These are phyloP conservation scores for Lepidocyrtinus sp. DNA, from an alignment of 2,888 invertebrate genomes.

Conservation along the genomic window DNA sequence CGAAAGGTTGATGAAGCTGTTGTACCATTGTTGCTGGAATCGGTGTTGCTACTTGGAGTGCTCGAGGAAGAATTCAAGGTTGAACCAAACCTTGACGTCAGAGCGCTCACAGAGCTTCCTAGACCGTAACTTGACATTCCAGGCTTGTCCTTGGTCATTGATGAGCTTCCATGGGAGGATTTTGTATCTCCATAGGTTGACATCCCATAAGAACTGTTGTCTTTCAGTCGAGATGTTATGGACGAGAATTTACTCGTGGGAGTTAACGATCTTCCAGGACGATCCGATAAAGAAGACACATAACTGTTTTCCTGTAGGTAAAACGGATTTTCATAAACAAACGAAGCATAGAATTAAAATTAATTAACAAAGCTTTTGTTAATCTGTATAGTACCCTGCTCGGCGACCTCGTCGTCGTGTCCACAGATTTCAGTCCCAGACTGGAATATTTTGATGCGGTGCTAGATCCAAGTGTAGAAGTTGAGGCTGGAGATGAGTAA, in stretches of 20 bases:
- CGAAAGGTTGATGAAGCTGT: constrained; percentile 12
- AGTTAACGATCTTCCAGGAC: constrained; percentile 27
- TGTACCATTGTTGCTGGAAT: background rate
- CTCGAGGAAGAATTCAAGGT: background rate
- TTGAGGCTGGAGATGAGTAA: constrained; percentile 51
- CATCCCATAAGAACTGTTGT: constrained; percentile 21
- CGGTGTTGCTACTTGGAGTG: background rate
- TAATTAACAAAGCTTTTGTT: background rate
- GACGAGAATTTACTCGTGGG: constrained; percentile 53
- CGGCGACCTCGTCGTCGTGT: constrained; percentile 34
- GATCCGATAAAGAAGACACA: constrained; percentile 33
- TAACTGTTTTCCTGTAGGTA: constrained; percentile 62
- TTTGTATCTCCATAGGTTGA: constrained; percentile 40
- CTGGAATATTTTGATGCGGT: constrained; percentile 45
- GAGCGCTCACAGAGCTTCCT: constrained; percentile 25
- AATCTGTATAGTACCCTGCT: constrained; percentile 48
- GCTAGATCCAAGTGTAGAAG: constrained; percentile 46
- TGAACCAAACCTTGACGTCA: constrained; percentile 50
- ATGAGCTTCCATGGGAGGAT: constrained; percentile 2
- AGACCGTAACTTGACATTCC: constrained; percentile 27
- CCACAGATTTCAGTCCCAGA: constrained; percentile 38
- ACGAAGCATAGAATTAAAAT: background rate
- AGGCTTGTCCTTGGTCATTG: constrained; percentile 41
- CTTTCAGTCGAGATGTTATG: constrained; percentile 47
- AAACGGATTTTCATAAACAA: background rate